Evolutionary conservation across 2,113 vertebrate genomes (phyloP).

Genomic region (Equus przewalskii): DNA sequence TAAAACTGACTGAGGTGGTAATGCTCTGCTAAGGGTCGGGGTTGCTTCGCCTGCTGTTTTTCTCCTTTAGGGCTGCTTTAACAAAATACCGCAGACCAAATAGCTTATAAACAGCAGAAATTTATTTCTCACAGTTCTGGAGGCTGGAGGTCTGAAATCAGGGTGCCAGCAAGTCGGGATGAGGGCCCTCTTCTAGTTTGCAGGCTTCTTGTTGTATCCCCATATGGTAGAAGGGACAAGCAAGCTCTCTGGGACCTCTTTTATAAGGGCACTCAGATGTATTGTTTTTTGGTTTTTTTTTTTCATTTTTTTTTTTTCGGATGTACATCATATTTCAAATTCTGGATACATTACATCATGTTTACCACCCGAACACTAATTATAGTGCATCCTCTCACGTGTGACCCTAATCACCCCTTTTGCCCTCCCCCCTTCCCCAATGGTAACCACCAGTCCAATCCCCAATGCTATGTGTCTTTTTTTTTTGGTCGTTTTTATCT

Average conservation of each 20-base stretch:
- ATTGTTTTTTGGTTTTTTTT: too few species aligned
- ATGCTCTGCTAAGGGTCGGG: neutral
- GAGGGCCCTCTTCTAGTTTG: neutral
- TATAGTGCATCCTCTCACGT: too few species aligned
- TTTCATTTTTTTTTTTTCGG: too few species aligned
- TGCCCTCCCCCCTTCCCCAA: too few species aligned
- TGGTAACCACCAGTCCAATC: too few species aligned
- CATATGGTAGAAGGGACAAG: neutral
- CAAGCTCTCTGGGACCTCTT: neutral
- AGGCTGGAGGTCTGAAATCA: neutral
- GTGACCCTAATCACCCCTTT: too few species aligned
- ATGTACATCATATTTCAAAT: too few species aligned
- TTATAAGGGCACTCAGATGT: neutral
- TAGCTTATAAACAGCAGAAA: neutral
- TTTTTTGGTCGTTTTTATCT: too few species aligned
- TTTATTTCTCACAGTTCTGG: neutral
- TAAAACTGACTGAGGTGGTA: neutral
- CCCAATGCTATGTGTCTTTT: too few species aligned
- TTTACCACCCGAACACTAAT: too few species aligned
- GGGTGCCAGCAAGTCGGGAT: neutral
- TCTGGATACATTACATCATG: too few species aligned
- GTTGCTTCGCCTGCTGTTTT: neutral
- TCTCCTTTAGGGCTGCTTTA: neutral
- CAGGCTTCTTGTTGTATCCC: neutral
- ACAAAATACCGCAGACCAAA: neutral